These are phyloP conservation scores for Pachymerium ferrugineum DNA, from an alignment of 2,888 invertebrate species.

Conservation along the genomic window DNA sequence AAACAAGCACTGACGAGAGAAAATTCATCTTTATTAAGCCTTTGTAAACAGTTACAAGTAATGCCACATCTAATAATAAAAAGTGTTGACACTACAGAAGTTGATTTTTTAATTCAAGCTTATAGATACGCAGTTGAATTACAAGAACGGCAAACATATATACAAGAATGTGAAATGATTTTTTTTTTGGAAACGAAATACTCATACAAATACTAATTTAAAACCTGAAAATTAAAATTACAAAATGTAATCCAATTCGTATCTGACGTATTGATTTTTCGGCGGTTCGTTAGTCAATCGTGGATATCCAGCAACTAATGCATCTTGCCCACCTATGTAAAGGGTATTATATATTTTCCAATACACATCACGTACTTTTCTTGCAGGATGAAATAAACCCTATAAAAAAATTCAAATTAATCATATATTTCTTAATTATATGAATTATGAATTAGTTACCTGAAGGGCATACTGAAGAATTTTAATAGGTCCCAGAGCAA, in stretches of 20 bases:
- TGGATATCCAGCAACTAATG: conserved; percentile 96
- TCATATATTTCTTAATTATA: neutral
- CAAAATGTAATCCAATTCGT: conserved; percentile 88
- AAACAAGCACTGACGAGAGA: too few relatives aligned
- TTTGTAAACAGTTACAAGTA: neutral
- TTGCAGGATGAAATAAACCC: conserved; percentile 97
- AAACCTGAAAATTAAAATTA: conserved; percentile 51
- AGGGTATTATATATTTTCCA: conserved; percentile 99
- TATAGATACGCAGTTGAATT: too few relatives aligned
- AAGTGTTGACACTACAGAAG: neutral
- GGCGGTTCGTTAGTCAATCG: conserved; percentile 85
- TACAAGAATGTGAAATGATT: neutral
- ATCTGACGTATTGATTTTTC: conserved; percentile 84
- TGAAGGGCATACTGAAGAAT: conserved; percentile 93
- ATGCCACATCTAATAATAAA: neutral
- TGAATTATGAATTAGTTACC: conserved; percentile 51
- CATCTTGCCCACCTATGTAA: conserved; percentile 98
- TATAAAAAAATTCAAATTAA: conserved; percentile 52
- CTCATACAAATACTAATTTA: neutral
- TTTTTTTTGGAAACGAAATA: neutral
- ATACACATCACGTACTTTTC: conserved; percentile 98
- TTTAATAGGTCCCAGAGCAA: conserved; percentile 92
- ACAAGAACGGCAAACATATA: conserved; percentile 4
- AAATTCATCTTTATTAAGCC: neutral
- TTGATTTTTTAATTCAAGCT: too few relatives aligned